phyloP scores from a whole-genome alignment of 2,113 vertebrate genomes.

The Petrocephalus microphthalmus region DNA sequence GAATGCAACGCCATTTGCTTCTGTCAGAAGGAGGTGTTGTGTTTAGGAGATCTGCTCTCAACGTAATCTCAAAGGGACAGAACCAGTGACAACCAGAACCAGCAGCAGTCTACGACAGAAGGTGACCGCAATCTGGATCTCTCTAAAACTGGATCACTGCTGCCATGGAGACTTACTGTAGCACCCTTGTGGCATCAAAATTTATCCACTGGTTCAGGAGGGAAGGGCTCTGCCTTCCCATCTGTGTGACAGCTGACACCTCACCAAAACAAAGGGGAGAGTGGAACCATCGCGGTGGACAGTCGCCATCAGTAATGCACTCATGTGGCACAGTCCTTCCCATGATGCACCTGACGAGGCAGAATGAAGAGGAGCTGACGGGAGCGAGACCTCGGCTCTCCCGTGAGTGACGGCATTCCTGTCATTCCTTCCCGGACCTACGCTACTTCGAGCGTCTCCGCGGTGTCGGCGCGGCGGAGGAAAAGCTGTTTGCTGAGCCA shows the following conservation, averaged over 20 bases:
- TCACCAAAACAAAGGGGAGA: background rate
- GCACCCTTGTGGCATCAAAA: background rate
- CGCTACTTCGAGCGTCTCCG: background rate
- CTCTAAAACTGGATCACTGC: background rate
- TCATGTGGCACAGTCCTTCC: slow-evolving; percentile 24
- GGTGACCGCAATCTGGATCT: background rate
- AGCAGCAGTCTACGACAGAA: background rate
- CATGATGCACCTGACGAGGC: slow-evolving; percentile 26
- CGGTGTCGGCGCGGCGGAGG: slow-evolving; percentile 3
- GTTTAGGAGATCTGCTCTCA: background rate
- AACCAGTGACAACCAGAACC: too few species aligned
- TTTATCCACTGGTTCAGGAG: background rate
- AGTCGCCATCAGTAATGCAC: background rate
- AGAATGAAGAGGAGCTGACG: slow-evolving; percentile 20
- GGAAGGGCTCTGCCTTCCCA: background rate
- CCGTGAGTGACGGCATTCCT: slow-evolving; percentile 25
- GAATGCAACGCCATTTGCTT: background rate
- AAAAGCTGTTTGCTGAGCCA: slow-evolving; percentile 10
- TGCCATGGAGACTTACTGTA: background rate
- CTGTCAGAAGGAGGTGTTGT: background rate
- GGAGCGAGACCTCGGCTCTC: slow-evolving; percentile 6
- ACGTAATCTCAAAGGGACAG: background rate
- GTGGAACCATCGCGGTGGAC: slow-evolving; percentile 17
- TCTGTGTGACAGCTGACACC: background rate
- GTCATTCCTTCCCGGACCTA: background rate